Conservation (phyloP, 1,140 invertebrate genomes). For the Acyrthosiphon pisum region DNA sequence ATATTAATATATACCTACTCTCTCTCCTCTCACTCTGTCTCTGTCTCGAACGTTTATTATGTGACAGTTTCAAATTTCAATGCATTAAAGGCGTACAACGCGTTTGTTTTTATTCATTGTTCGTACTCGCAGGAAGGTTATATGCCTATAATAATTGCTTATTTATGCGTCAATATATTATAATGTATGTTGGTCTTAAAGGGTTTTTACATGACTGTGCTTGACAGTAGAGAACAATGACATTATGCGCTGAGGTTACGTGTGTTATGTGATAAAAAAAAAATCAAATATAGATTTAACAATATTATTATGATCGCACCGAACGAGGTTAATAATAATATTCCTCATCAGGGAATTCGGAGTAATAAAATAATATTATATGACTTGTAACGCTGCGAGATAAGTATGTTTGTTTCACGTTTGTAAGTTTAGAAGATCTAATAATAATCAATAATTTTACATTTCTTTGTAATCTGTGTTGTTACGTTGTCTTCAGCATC, state of each 20-base stretch:
- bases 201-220: slow-evolving; percentile 25
- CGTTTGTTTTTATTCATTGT: slow-evolving; percentile 24
- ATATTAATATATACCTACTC: background rate
- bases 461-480: background rate
- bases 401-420: background rate
- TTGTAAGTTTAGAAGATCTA: background rate
- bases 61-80: background rate
- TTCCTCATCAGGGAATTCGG: background rate
- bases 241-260: slow-evolving; percentile 13
- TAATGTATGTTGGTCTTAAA: background rate
- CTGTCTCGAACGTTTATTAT: background rate
- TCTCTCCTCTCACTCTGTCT: background rate
- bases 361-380: background rate
- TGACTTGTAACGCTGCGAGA: background rate
- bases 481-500: background rate
- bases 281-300: background rate
- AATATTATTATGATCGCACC: background rate
- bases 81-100: background rate
- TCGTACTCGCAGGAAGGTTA: background rate
- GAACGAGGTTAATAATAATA: background rate
- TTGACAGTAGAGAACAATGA: background rate
- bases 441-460: background rate
- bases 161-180: background rate
- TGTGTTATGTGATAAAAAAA: background rate
- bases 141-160: background rate